phyloP scores from a whole-genome alignment of 2,888 invertebrate species.

The Sericinus montela region DNA sequence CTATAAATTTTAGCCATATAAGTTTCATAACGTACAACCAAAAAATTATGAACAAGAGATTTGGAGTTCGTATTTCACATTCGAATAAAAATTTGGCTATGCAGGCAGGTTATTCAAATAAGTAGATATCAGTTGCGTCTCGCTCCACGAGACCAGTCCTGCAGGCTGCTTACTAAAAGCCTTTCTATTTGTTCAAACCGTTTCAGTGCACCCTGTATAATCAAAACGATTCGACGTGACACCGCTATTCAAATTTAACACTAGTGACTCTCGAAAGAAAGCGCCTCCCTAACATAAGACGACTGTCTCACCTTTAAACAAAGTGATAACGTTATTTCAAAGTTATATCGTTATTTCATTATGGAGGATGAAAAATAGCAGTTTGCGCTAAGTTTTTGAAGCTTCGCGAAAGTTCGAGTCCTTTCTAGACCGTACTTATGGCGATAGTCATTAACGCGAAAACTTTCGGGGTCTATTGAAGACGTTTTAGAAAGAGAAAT shows the following conservation, averaged over 20 bases:
- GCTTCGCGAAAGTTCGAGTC: constrained; percentile 34
- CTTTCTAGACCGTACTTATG: constrained; percentile 30
- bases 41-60: background rate
- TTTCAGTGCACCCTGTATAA: constrained; percentile 40
- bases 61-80: constrained; percentile 4
- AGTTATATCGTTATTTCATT: constrained; percentile 31
- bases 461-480: constrained; percentile 27
- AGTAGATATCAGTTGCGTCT: constrained; percentile 29
- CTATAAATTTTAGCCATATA: too few species aligned
- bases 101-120: constrained; percentile 23
- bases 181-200: constrained; percentile 47
- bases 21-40: too few species aligned
- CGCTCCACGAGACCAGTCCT: constrained; percentile 26
- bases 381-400: constrained; percentile 44
- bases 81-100: constrained; percentile 10
- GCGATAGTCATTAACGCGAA: constrained; percentile 31
- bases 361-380: constrained; percentile 44
- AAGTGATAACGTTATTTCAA: constrained; percentile 29
- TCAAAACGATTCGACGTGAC: constrained; percentile 38
- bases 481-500: constrained; percentile 20
- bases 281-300: constrained; percentile 18
- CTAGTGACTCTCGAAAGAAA: constrained; percentile 33
- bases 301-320: constrained; percentile 26
- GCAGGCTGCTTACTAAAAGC: constrained; percentile 42
- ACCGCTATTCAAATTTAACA: constrained; percentile 38